Evolutionary conservation across 2,797 vertebrate genomes (phyloP), one percentile per base, ranked within the genome.

Genomic region (Gouania willdenowi): DNA sequence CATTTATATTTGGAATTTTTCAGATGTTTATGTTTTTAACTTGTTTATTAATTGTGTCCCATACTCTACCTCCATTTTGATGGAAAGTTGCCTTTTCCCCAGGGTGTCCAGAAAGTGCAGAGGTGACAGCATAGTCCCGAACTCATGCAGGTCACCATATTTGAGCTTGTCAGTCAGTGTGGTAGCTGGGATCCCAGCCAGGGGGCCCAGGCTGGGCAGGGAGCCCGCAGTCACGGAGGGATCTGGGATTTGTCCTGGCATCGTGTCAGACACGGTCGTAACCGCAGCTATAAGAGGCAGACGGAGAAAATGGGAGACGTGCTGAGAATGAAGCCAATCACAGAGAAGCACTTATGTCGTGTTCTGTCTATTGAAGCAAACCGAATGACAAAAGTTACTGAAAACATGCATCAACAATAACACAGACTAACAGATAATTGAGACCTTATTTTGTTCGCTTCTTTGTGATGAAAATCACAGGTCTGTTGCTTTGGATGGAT

Each of bases 191-290:
- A 98, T 91, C 60, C 93, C 92, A 0, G 91, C 92, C 71, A 97
- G 73, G 1, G 92, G 91, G 20, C 94, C 92, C 0, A 97, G 89
- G 47, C 87, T 87, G 54, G 93, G 93, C 82, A 97, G 84, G 4
- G 93, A 89, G 31, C 94, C 94, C 0, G 93, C 92, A 10, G 93
- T 92, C 88, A 97, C 88, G 0, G 91, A 91, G 72, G 93, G 92
- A 83, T 98, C 94, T 27, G 94, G 94, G 78, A 98, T 95, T 91
- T 93, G 95, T 86, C 94, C 94, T 79, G 94, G 94, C 95, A 97
- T 97, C 90, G 92, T 84, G 90, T 92, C 93, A 94, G 85, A 71
- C 84, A 67, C 79, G 62, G 82, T 55, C 54, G 85, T 77, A 77
- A 88, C 85, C 87, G 75, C 83, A 84, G 86, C 86, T 87, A n/a